Percentiles rank a stretch among this genome's conserved stretches.
phyloP scores from a whole-genome alignment of 2,797 vertebrate genomes.

The Alectoris magna region DNA sequence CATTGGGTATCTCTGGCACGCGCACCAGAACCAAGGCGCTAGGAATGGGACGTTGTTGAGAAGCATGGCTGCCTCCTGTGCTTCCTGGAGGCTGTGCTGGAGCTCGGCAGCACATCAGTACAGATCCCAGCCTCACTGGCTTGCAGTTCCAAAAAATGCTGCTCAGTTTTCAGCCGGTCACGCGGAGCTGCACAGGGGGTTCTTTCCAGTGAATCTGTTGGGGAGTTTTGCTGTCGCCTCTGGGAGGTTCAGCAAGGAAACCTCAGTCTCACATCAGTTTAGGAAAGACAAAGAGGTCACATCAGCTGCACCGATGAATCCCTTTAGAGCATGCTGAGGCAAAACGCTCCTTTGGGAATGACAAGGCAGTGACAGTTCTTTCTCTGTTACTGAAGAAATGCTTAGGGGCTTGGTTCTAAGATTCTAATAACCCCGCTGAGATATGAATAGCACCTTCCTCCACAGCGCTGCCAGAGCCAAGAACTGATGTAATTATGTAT shows the following conservation, averaged over 20 bases:
- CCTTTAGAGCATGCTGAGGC: not conserved
- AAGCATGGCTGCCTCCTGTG: not conserved
- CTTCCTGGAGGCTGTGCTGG: not conserved
- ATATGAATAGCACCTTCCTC: slow-evolving; percentile 35
- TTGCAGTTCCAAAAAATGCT: not conserved
- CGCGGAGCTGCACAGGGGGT: not conserved
- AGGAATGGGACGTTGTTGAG: not conserved
- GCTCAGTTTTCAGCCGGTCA: not conserved
- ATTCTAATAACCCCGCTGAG: not conserved
- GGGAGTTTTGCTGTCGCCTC: not conserved
- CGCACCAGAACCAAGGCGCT: not conserved
- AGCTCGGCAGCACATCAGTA: accelerated
- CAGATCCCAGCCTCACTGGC: not conserved
- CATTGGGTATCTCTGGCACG: not conserved
- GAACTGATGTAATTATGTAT: slow-evolving; percentile 39
- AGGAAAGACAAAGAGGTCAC: not conserved
- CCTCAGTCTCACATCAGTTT: not conserved
- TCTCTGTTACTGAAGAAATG: not conserved
- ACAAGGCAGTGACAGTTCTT: not conserved
- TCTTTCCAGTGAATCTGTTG: not conserved
- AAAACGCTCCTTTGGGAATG: slow-evolving; percentile 11
- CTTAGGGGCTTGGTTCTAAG: slow-evolving; percentile 8
- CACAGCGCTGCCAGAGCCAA: not conserved
- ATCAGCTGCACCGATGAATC: not conserved
- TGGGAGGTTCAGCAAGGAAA: not conserved